Evolutionary conservation across 1,140 invertebrate genomes (phyloP), one percentile per base, ranked within the genome.

Genomic region (Eulimnadia texana): DNA sequence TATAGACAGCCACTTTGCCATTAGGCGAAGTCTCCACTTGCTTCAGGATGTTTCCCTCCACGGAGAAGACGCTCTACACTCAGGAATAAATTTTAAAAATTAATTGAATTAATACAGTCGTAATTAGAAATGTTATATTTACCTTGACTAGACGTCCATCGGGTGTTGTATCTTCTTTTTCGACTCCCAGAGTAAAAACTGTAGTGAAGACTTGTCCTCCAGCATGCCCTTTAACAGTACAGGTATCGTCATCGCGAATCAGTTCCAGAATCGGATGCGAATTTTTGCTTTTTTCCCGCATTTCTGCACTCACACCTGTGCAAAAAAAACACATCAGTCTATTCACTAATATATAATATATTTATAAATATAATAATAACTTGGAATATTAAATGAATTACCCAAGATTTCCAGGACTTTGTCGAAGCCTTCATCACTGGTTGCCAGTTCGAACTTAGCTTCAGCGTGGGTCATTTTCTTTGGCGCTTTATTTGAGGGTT

Each of bases 151-250:
- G 83, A 49, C 86, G 78, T 10, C 88, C 90, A 71, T 93, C 90
- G n/a, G 84, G 77, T 6, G 90, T 93, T 64, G 84, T 84, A 68
- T 93, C 88, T 13, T 90, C 85, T 71, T 93, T 89, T 70, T 90
- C 85, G 64, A 86, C 81, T 23, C 83, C 86, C 3, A 88, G 77
- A 72, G 76, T 87, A 73, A 93, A 94, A 63, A 78, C 82, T 49
- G 87, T 80, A 60, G 82, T 77, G 0, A 82, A 79, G 65, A 80
- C 90, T 71, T 92, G 93, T 72, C 90, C 90, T 2, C 77, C 78
- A 2, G 88, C 89, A 10, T 27, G 33, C 29, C 25, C 55, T 63
- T 83, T 84, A 29, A 93, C 67, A 1, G 79, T 81, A 73, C 84
- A 92, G 2, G 72, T 67, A 65, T 81, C 85, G 56, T 82, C 84